A percentile compares a stretch with the other conserved stretches of the same genome.
phyloP scores from a whole-genome alignment of 2,797 vertebrate genomes.

The Avahi laniger region DNA sequence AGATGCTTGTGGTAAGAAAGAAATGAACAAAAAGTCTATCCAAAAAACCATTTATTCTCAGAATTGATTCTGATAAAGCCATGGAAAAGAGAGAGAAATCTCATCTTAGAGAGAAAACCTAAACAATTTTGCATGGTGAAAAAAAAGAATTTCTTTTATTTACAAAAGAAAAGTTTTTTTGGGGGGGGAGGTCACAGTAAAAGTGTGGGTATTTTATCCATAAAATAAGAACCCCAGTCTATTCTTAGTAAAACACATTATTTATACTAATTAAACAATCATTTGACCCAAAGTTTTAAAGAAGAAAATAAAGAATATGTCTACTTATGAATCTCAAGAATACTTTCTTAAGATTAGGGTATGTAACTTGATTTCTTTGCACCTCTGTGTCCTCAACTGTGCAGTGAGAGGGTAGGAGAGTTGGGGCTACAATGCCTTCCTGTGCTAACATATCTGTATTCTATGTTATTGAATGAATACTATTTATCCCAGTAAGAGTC shows the following conservation, averaged over 20 bases:
- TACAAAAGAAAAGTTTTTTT: conserved; percentile 20
- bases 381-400: background rate
- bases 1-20: background rate
- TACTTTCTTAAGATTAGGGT: background rate
- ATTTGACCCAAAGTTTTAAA: background rate
- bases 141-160: background rate
- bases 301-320: background rate
- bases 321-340: background rate
- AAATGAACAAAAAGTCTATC: background rate
- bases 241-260: background rate
- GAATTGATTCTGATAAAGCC: background rate
- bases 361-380: background rate
- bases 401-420: background rate
- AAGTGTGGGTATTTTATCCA: background rate
- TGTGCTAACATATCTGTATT: background rate
- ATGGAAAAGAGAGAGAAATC: background rate
- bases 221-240: background rate
- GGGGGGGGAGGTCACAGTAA: background rate
- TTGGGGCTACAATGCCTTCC: background rate
- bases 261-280: background rate
- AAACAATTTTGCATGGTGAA: background rate
- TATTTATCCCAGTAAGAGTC: background rate
- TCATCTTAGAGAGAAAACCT: background rate
- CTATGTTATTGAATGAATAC: background rate
- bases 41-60: background rate